phyloP scores from a whole-genome alignment of 53 echinoderm and acorn worm species.

The Luidia sarsii region DNA sequence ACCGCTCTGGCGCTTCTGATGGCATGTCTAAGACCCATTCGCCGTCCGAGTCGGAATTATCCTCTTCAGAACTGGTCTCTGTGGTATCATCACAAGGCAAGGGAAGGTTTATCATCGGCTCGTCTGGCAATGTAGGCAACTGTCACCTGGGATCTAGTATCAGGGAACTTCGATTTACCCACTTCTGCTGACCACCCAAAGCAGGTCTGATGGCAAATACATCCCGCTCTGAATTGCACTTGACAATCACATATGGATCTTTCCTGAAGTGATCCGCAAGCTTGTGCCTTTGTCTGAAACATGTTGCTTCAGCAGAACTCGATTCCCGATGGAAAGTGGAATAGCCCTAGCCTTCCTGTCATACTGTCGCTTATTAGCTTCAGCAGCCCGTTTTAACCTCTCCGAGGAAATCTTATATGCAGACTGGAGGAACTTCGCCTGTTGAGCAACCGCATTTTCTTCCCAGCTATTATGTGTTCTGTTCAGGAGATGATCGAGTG shows the following conservation, averaged over 20 bases:
- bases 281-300: conserved; percentile 2
- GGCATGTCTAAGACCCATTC: background rate
- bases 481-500: conserved; percentile 6
- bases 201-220: conserved; percentile 6
- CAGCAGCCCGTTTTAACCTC: background rate
- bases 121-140: background rate
- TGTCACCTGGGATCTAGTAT: conserved; percentile 1
- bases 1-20: background rate
- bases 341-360: background rate
- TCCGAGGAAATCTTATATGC: background rate
- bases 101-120: background rate
- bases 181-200: background rate
- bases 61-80: background rate
- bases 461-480: background rate
- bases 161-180: conserved; percentile 2
- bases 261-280: background rate
- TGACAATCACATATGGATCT: background rate
- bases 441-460: conserved; percentile 1
- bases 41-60: background rate
- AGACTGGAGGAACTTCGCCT: background rate
- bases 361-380: background rate
- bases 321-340: background rate
- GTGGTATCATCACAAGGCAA: background rate
- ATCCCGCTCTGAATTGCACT: background rate
- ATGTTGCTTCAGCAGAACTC: background rate